These are phyloP conservation scores for Sebastes fasciatus DNA, from an alignment of 2,113 vertebrate species.

Conservation along the genomic window DNA sequence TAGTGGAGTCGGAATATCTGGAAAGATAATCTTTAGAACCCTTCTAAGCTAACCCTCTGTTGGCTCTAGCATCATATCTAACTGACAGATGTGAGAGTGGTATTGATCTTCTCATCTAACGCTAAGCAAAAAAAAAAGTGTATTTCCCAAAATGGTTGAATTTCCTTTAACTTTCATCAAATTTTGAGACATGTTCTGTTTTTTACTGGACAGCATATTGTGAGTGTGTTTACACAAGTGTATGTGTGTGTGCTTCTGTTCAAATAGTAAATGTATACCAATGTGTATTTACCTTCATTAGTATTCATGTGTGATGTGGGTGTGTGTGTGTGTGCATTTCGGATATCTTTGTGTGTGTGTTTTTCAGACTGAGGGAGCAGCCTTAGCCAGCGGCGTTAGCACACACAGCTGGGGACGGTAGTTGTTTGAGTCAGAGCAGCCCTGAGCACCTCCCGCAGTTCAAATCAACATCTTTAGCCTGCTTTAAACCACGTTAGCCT, in stretches of 20 bases:
- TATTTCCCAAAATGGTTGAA: neutral
- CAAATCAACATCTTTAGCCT: slow-evolving; percentile 49
- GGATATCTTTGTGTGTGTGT: slow-evolving; percentile 2
- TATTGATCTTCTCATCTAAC: neutral
- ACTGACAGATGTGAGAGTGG: neutral
- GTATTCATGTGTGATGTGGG: neutral
- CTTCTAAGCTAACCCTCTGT: neutral
- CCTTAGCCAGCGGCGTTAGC: slow-evolving; percentile 37
- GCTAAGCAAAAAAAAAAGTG: neutral
- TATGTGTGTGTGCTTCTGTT: neutral
- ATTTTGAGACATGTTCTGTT: neutral
- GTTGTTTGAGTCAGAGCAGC: slow-evolving; percentile 51
- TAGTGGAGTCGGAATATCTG: too few species aligned
- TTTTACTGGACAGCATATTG: neutral
- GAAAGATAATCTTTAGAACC: too few species aligned
- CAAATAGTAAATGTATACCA: too few species aligned
- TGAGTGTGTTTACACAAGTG: neutral
- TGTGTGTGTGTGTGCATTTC: neutral
- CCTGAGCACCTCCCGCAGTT: slow-evolving; percentile 55
- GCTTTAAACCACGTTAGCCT: slow-evolving; percentile 20
- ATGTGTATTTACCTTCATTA: neutral
- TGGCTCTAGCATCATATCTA: neutral
- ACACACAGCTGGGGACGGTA: slow-evolving; percentile 40
- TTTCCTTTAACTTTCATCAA: neutral
- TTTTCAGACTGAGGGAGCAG: slow-evolving; percentile 25